Evolutionary conservation across 2,888 invertebrate species (phyloP).

Genomic region (Epistrophella euchroma): DNA sequence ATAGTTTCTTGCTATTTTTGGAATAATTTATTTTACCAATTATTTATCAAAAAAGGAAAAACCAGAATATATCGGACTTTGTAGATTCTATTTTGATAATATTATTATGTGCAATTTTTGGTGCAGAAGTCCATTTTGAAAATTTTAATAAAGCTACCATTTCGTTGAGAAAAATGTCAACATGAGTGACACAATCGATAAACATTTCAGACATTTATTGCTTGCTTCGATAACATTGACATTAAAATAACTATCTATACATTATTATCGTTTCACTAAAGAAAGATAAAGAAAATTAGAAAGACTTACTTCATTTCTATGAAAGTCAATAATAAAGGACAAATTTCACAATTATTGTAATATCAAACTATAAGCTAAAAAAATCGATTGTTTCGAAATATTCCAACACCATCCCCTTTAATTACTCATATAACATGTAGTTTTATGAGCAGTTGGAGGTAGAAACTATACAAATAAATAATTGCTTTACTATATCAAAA

Average conservation of each 20-base stretch:
- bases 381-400: not conserved
- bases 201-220: not conserved
- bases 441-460: not conserved
- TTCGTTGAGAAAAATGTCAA: not conserved
- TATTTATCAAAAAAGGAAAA: not conserved
- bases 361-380: not conserved
- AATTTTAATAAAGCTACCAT: not conserved
- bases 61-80: slow-evolving; percentile 3
- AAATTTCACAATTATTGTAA: not conserved
- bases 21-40: not conserved
- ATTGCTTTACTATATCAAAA: not conserved
- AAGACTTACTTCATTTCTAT: no score
- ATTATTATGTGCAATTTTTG: not conserved
- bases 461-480: not conserved
- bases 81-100: not conserved
- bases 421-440: slow-evolving; percentile 2
- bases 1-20: not conserved
- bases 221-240: not conserved
- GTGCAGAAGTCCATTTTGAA: not conserved
- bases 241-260: no score
- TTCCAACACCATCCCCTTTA: not conserved
- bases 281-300: no score
- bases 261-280: slow-evolving; percentile 1
- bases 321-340: not conserved
- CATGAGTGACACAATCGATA: not conserved